A percentile compares a stretch with the other conserved stretches of the same genome.
Conservation (phyloP, 2,113 vertebrate genomes). For the Phrynosoma platyrhinos region DNA sequence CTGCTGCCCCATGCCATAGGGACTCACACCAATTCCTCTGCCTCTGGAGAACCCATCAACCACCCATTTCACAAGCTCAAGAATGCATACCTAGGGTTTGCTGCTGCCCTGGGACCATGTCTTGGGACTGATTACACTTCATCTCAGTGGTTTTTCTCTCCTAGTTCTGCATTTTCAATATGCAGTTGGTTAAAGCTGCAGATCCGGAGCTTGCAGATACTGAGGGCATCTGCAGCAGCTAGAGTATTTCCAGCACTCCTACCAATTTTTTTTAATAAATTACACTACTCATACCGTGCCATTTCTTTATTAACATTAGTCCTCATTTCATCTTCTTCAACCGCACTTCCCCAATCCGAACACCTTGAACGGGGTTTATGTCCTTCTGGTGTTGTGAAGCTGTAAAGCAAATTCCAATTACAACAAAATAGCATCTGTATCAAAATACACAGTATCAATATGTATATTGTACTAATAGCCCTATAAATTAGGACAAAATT, state of each 20-base stretch:
- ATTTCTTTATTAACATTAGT: constrained; percentile 87
- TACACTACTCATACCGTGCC: constrained; percentile 80
- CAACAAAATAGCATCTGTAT: not conserved
- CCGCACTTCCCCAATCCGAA: constrained; percentile 89
- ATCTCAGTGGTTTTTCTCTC: too few relatives aligned
- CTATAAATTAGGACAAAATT: not conserved
- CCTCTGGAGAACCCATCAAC: too few relatives aligned
- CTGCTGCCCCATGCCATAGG: too few relatives aligned
- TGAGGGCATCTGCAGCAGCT: too few relatives aligned
- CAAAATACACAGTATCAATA: constrained; percentile 1
- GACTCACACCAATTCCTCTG: too few relatives aligned
- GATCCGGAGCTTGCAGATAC: too few relatives aligned
- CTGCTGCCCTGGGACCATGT: too few relatives aligned
- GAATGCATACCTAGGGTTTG: too few relatives aligned
- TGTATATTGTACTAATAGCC: not conserved
- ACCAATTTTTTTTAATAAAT: not conserved
- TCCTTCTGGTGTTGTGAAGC: constrained; percentile 95
- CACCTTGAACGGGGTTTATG: constrained; percentile 82
- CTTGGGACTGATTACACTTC: too few relatives aligned
- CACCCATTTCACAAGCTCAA: too few relatives aligned
- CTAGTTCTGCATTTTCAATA: too few relatives aligned
- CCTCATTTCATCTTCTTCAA: constrained; percentile 91
- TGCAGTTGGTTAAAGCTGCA: too few relatives aligned
- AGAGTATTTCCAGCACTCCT: not conserved
- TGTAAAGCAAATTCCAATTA: constrained; percentile 56